A percentile compares a stretch with the other conserved stretches of the same genome.
These are phyloP conservation scores for Heterotilapia buettikoferi DNA, from an alignment of 2,113 vertebrate species.

Conservation along the genomic window DNA sequence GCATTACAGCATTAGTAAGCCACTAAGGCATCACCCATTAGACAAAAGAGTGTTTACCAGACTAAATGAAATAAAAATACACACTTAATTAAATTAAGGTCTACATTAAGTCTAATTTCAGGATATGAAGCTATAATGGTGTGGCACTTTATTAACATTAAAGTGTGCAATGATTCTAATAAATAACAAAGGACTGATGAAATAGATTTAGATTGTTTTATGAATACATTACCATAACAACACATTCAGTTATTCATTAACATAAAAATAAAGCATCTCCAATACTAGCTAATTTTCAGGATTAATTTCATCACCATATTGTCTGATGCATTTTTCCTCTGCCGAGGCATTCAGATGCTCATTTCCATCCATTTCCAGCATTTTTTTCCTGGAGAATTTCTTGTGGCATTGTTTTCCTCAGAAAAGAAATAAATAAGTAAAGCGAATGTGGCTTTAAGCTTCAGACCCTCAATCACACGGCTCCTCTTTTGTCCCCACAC, in stretches of 20 bases:
- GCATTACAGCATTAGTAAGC: background rate
- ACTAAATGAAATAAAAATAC: background rate
- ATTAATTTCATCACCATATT: background rate
- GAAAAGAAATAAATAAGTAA: conserved; percentile 36
- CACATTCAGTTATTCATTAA: background rate
- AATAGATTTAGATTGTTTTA: background rate
- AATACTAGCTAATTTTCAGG: background rate
- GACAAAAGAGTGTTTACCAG: background rate
- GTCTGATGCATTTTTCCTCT: background rate
- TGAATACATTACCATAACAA: background rate
- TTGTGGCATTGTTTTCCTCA: conserved; percentile 23
- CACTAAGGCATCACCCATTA: background rate
- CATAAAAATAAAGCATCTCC: background rate
- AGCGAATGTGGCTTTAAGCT: conserved; percentile 42
- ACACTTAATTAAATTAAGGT: background rate
- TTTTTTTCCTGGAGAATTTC: background rate
- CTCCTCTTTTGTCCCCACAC: conserved; percentile 50
- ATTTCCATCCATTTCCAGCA: background rate
- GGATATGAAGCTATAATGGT: background rate
- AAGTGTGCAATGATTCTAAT: background rate
- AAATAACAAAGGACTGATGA: background rate
- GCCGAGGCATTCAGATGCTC: background rate
- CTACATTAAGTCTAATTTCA: background rate
- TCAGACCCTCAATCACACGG: conserved; percentile 45
- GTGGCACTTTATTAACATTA: background rate